Conservation (phyloP, 2,797 vertebrate species). For the Prionace glauca region DNA sequence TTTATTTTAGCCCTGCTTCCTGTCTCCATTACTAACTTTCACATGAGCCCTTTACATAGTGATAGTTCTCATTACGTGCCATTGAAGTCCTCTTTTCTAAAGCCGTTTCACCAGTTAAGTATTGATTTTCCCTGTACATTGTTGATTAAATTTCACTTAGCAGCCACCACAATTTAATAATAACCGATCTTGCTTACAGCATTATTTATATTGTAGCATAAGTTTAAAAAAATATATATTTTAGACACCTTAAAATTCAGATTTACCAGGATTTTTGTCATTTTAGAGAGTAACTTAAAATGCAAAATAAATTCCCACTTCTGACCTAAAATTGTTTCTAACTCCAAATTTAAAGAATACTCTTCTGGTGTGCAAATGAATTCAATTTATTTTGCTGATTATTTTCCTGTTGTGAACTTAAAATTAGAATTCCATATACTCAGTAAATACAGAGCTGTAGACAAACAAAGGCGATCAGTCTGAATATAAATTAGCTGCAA, state of each 20-base stretch:
- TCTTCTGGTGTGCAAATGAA: not conserved
- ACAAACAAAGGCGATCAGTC: not conserved
- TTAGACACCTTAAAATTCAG: not conserved
- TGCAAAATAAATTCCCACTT: not conserved
- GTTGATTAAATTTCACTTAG: not conserved
- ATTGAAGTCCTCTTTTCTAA: not conserved
- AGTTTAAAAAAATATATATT: not conserved
- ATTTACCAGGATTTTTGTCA: not conserved
- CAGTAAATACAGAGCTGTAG: not conserved
- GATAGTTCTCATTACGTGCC: conserved; percentile 1
- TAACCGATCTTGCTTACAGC: not conserved
- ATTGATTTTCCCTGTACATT: not conserved
- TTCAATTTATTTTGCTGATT: not conserved
- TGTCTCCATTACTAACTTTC: not conserved
- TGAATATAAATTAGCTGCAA: not conserved
- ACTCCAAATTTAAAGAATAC: not conserved
- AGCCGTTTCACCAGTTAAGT: not conserved
- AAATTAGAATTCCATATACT: not conserved
- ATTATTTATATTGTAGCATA: not conserved
- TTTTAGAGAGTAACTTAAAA: not conserved
- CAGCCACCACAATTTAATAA: not conserved
- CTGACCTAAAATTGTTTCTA: not conserved
- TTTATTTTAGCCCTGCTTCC: not conserved
- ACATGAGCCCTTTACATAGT: not conserved
- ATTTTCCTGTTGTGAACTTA: not conserved